phyloP scores from a whole-genome alignment of 2,113 vertebrate genomes.

The Chiloscyllium plagiosum region DNA sequence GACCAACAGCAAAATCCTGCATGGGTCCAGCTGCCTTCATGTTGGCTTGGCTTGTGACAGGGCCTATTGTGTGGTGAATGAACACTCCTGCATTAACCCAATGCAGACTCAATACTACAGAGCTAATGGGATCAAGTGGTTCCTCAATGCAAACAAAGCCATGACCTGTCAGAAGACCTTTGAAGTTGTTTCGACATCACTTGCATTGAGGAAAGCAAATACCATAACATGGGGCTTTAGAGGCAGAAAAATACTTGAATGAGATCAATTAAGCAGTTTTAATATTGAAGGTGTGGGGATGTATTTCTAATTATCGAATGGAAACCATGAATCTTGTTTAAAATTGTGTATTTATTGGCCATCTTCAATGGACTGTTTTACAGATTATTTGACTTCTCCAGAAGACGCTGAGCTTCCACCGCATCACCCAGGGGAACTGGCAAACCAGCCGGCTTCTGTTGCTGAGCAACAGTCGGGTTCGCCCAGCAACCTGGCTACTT shows the following conservation, averaged over 20 bases:
- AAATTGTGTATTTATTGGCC: background rate
- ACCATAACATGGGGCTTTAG: background rate
- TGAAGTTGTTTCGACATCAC: background rate
- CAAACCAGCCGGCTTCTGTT: background rate
- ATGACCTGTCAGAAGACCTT: background rate
- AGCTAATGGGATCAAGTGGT: background rate
- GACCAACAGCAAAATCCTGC: background rate
- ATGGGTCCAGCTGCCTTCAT: background rate
- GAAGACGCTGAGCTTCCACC: background rate
- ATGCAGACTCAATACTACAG: background rate
- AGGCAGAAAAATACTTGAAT: background rate
- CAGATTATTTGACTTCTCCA: background rate
- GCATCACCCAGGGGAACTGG: too few relatives aligned
- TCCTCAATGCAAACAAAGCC: background rate
- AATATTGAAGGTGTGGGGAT: background rate
- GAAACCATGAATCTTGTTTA: too few relatives aligned
- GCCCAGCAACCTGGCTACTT: background rate
- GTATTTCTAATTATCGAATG: background rate
- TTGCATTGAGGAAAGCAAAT: background rate
- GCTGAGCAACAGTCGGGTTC: background rate
- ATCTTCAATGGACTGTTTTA: background rate
- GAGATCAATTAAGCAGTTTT: background rate
- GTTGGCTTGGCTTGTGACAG: background rate
- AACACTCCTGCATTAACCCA: background rate
- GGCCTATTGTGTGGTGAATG: background rate